Base-by-base conservation (phyloP, 2,113 vertebrate genomes). In the Poeciliopsis prolifica region DNA sequence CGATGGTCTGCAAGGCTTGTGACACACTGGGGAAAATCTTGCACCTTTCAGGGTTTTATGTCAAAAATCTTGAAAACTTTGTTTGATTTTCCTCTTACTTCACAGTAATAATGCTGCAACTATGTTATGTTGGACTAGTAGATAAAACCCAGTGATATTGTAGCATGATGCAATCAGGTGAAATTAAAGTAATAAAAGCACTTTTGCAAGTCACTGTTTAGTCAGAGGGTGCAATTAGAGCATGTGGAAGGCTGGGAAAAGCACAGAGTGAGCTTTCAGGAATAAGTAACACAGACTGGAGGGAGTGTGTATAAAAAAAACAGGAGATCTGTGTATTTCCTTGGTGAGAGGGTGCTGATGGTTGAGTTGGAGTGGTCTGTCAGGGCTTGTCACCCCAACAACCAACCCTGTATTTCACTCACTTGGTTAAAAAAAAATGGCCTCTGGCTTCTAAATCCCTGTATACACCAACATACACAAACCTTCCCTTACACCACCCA, bases 351-450 rank as follows among this genome's bases (percentile, higher is more conserved):
- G 54, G 72, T 79, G 86, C 72, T 79, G 80, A 73, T 26, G 71
- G 61, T 82, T 87, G 80, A 61, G 85, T 79, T 63, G 28, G 73
- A 79, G 80, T 68, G 75, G 69, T 54, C 73, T 87, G 86, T 88
- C 86, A 83, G 70, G 74, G 80, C 77, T 75, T 74, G 74, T 92
- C 90, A 86, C 88, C 86, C 73, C 89, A 88, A 92, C 87, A 86
- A 91, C 90, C 31, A 58, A 73, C 33, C 74, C 83, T 79, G 80
- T 91, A 90, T 88, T 89, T 92, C 82, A 89, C 84, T 87, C 82
- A 75, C 28, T 76, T 0, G 24, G 77, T 76, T 72, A 88, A 90
- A 86, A 70, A 6, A 83, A 82, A 89, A 85, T 81, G 90, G 85
- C 85, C 88, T 83, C 85, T 87, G 80, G 77, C 83, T 88, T 88